Evolutionary conservation across 2,888 invertebrate species (phyloP), one percentile per base, ranked within the genome.

Genomic region (Habroteleia sp.): DNA sequence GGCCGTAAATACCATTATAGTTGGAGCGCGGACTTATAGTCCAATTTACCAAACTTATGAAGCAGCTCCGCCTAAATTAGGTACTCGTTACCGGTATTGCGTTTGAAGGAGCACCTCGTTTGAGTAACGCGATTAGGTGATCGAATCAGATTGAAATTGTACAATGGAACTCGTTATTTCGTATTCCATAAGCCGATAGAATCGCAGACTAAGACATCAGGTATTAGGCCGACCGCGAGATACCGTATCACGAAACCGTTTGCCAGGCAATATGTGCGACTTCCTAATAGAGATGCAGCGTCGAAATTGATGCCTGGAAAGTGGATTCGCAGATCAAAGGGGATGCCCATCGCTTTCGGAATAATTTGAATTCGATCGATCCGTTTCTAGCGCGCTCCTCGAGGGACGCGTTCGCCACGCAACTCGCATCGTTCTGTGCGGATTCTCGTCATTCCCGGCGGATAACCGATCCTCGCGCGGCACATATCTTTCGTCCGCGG

Each of bases 1-100:
- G 84, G 80, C 85, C 85, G 85, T 86, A 85, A 86, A 86, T 82
- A 85, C 84, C 83, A 86, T 86, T 86, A 86, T 80, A 79, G 79
- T 80, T 80, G 79, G 80, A 76, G 78, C 78, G 77, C 79, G 82
- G 82, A 85, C 84, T 85, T 85, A 83, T 81, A 84, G 81, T 80
- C 81, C 80, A 83, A 83, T 86, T 85, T 83, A 77, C 80, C 77
- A 78, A 84, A 85, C 83, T 85, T 85, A 86, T 85, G 85, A 86
- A 83, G 81, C 81, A 81, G 78, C 78, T 63, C 77, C 75, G 75
- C 80, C 81, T 85, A 83, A 85, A 86, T 86, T 85, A 85, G 83
- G 82, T 85, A 85, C 85, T 85, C 81, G 84, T 85, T 84, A 84
- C 84, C 68, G 80, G 84, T 84, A 83, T 85, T 85, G 85, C 83